A percentile compares a stretch with the other conserved stretches of the same genome.
phyloP scores from a whole-genome alignment of 2,113 vertebrate genomes.

The Phocoena sinus region DNA sequence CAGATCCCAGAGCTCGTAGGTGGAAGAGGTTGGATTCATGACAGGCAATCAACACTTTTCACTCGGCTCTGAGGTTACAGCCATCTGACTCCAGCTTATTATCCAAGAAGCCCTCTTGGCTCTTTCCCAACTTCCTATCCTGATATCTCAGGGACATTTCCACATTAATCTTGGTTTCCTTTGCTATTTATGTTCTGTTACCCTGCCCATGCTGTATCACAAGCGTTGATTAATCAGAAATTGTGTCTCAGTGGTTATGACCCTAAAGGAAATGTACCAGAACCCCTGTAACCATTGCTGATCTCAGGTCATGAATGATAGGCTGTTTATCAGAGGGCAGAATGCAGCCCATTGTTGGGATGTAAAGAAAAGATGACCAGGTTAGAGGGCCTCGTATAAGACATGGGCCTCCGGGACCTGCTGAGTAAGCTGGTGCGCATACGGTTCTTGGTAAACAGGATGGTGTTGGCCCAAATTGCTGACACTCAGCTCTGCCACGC shows the following conservation, averaged over 20 bases:
- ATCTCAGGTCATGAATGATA: constrained; percentile 37
- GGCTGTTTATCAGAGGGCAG: constrained; percentile 46
- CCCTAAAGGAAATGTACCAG: constrained; percentile 53
- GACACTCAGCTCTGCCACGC: neutral
- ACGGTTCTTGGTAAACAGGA: constrained; percentile 6
- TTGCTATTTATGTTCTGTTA: constrained; percentile 73
- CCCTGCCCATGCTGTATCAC: constrained; percentile 40
- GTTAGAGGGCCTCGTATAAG: neutral
- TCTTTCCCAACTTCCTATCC: constrained; percentile 73
- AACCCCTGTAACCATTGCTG: neutral
- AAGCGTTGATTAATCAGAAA: constrained; percentile 56
- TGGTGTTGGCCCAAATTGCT: neutral
- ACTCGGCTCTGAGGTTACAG: constrained; percentile 48
- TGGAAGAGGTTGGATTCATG: neutral
- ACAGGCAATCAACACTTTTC: neutral
- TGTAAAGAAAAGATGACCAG: neutral
- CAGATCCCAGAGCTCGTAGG: neutral
- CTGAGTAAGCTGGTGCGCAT: neutral
- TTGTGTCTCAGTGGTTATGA: constrained; percentile 46
- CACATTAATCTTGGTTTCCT: constrained; percentile 76
- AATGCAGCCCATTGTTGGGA: constrained; percentile 33
- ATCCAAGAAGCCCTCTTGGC: constrained; percentile 65
- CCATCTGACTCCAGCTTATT: constrained; percentile 48
- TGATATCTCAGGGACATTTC: constrained; percentile 73
- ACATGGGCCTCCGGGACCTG: neutral